Conservation (phyloP, 1,140 invertebrate species). For the Lasioglossum baleicum region DNA sequence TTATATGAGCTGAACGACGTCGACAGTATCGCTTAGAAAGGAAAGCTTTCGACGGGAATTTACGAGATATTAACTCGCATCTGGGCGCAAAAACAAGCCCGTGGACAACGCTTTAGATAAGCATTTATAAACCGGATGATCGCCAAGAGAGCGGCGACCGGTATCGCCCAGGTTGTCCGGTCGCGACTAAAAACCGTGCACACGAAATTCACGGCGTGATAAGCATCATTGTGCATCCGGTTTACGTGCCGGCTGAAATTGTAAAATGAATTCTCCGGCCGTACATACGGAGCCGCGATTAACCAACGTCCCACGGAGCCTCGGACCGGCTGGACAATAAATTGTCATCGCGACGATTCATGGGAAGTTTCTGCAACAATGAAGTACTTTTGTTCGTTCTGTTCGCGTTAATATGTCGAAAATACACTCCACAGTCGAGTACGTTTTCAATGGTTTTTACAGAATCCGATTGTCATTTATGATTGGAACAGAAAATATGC, state of each 20-base stretch:
- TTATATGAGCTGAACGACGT: neutral
- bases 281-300: constrained; percentile 46
- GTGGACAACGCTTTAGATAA: constrained; percentile 18
- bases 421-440: no score
- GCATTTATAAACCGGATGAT: constrained; percentile 24
- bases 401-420: neutral
- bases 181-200: constrained; percentile 15
- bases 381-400: neutral
- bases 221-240: constrained; percentile 31
- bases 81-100: neutral
- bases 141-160: constrained; percentile 12
- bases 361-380: neutral
- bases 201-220: constrained; percentile 36
- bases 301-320: constrained; percentile 43
- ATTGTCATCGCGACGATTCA: constrained; percentile 4
- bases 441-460: no score
- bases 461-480: no score
- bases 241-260: constrained; percentile 35
- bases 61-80: neutral
- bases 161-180: neutral
- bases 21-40: neutral
- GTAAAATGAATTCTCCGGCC: constrained; percentile 47
- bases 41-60: neutral
- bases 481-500: no score
- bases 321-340: neutral